These are phyloP conservation scores for Cyaniris semiargus DNA, from an alignment of 2,888 invertebrate genomes.

Conservation along the genomic window DNA sequence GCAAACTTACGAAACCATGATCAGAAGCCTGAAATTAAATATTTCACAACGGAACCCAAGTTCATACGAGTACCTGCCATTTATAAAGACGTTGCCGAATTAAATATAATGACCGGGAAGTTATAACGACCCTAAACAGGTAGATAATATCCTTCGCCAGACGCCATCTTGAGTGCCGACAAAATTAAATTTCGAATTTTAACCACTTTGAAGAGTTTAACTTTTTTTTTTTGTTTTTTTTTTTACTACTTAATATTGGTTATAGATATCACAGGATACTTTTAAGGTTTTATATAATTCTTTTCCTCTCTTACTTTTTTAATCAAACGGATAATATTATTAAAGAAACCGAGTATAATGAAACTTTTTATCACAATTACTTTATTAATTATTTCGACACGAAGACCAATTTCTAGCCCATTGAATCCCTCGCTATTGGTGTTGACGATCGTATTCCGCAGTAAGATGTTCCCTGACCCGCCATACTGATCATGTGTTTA, in stretches of 20 bases:
- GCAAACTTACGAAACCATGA: too few species aligned
- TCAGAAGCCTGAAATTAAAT: too few species aligned
- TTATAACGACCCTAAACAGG: conserved; percentile 22
- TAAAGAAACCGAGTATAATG: too few species aligned
- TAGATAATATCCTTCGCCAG: neutral
- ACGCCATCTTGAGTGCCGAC: neutral
- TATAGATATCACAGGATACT: neutral
- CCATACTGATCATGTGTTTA: neutral
- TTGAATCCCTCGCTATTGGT: neutral
- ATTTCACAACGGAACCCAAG: neutral
- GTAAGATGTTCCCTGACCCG: neutral
- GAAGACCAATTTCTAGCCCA: neutral
- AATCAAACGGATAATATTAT: too few species aligned
- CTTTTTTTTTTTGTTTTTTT: neutral
- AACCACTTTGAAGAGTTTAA: neutral
- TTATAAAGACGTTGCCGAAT: conserved; percentile 12
- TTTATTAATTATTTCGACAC: neutral
- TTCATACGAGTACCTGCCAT: neutral
- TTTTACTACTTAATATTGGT: neutral
- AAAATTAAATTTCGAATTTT: neutral
- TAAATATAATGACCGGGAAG: neutral
- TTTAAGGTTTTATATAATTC: too few species aligned
- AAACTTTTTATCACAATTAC: neutral
- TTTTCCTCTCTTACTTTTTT: too few species aligned
- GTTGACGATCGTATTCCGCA: neutral